Evolutionary conservation across 2,113 vertebrate species (phyloP).

Genomic region (Oreochromis spilurus): DNA sequence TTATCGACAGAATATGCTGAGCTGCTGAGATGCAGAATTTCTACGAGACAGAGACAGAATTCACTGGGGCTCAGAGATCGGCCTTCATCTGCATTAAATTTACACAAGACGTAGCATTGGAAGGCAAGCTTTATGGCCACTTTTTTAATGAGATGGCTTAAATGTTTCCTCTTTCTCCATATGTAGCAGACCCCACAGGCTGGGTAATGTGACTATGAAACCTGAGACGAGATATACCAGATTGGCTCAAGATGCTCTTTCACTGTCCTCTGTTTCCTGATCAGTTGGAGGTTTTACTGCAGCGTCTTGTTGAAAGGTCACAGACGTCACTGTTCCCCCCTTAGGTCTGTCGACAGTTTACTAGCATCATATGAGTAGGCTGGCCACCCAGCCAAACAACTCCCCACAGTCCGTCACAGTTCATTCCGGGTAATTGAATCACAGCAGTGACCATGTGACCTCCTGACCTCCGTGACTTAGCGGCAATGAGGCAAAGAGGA

Average conservation of each 20-base stretch:
- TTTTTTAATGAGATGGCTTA: background rate
- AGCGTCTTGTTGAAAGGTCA: constrained; percentile 60
- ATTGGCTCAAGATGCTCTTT: constrained; percentile 34
- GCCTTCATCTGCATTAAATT: background rate
- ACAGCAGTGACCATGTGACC: constrained; percentile 19
- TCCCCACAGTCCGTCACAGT: constrained; percentile 29
- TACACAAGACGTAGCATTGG: background rate
- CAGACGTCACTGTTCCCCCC: constrained; percentile 27
- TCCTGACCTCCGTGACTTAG: constrained; percentile 17
- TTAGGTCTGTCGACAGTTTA: constrained; percentile 53
- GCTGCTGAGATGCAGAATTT: background rate
- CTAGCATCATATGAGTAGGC: constrained; percentile 12
- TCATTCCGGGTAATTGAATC: constrained; percentile 56
- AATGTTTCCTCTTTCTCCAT: background rate
- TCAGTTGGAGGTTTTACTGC: constrained; percentile 34
- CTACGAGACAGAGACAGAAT: background rate
- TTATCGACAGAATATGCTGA: constrained; percentile 34
- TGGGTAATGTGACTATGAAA: constrained; percentile 11
- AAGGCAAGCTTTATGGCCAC: background rate
- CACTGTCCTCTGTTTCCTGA: constrained; percentile 4
- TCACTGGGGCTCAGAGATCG: background rate
- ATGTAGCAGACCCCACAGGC: background rate
- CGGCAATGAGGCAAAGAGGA: background rate
- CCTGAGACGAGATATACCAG: constrained; percentile 24
- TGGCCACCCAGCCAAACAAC: constrained; percentile 42